phyloP scores from a whole-genome alignment of 1,140 invertebrate genomes.

The Drosophila truncata region DNA sequence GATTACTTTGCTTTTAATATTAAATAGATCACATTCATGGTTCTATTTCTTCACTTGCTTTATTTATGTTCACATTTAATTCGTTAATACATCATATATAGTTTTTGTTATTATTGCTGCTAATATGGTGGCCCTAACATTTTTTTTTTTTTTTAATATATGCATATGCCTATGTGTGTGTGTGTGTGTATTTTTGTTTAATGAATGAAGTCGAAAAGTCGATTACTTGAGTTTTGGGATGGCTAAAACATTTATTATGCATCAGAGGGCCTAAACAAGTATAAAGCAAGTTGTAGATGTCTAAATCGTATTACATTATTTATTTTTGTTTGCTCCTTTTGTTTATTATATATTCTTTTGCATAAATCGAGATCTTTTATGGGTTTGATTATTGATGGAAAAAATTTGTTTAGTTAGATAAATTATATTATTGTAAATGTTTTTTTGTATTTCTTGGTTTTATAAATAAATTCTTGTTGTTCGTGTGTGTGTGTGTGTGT shows the following conservation, averaged over 20 bases:
- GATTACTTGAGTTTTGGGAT: conserved; percentile 53
- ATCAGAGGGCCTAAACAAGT: conserved; percentile 36
- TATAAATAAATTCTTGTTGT: conserved; percentile 62
- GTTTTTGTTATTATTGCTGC: conserved; percentile 57
- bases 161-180: conserved; percentile 47
- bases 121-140: conserved; percentile 48
- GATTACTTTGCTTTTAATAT: conserved; percentile 62
- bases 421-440: conserved; percentile 44
- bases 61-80: conserved; percentile 77
- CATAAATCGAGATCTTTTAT: conserved; percentile 60
- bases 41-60: conserved; percentile 82
- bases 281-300: conserved; percentile 57
- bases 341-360: conserved; percentile 38
- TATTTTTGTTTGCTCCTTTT: conserved; percentile 6
- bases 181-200: conserved; percentile 32
- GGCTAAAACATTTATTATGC: conserved; percentile 52
- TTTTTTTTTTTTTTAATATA: conserved; percentile 28
- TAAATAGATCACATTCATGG: conserved; percentile 85
- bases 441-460: conserved; percentile 49
- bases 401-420: conserved; percentile 22
- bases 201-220: conserved; percentile 27
- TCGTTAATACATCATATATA: conserved; percentile 65
- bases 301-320: conserved; percentile 32
- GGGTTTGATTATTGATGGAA: conserved; percentile 45
- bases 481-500: conserved; percentile 34